A percentile compares a stretch with the other conserved stretches of the same genome.
These are phyloP conservation scores for Calosoma granatense DNA, from an alignment of 1,140 invertebrate species.

Conservation along the genomic window DNA sequence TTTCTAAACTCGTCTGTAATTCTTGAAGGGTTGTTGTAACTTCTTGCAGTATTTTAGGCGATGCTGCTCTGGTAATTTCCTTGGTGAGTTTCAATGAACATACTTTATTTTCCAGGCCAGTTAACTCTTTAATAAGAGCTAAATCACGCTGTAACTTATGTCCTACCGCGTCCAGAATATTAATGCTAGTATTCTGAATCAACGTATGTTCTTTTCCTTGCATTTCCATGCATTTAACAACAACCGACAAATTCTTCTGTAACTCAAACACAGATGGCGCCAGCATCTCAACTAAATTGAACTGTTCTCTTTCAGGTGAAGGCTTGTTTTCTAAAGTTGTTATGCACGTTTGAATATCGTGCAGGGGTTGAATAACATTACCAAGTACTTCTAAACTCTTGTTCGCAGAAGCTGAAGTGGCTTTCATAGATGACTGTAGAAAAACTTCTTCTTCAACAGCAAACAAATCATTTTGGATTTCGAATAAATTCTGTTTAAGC, in stretches of 20 bases:
- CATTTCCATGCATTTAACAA: slow-evolving; percentile 57
- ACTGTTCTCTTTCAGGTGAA: slow-evolving; percentile 34
- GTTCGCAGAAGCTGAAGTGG: slow-evolving; percentile 47
- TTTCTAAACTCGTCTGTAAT: slow-evolving; percentile 38
- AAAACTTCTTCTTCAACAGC: slow-evolving; percentile 48
- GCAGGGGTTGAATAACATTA: slow-evolving; percentile 48
- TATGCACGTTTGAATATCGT: slow-evolving; percentile 49
- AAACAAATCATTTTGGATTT: slow-evolving; percentile 38
- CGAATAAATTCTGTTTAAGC: slow-evolving; percentile 23
- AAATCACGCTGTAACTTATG: slow-evolving; percentile 40
- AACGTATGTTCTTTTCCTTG: slow-evolving; percentile 51
- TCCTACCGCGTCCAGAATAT: slow-evolving; percentile 45
- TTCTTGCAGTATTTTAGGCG: slow-evolving; percentile 34
- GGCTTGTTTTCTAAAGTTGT: slow-evolving; percentile 34
- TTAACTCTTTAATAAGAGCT: slow-evolving; percentile 37
- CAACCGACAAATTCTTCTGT: slow-evolving; percentile 48
- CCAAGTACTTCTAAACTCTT: slow-evolving; percentile 52
- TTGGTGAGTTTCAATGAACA: slow-evolving; percentile 34
- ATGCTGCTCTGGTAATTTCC: slow-evolving; percentile 32
- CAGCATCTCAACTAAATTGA: slow-evolving; percentile 43
- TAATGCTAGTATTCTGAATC: slow-evolving; percentile 51
- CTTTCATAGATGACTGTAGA: slow-evolving; percentile 49
- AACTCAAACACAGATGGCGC: slow-evolving; percentile 47
- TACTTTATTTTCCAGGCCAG: slow-evolving; percentile 35
- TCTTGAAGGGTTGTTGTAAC: slow-evolving; percentile 43